These are phyloP conservation scores for Aphrocallistes beatrix DNA, from an alignment of 37 sponge, comb jelly and placozoan species.

Conservation along the genomic window DNA sequence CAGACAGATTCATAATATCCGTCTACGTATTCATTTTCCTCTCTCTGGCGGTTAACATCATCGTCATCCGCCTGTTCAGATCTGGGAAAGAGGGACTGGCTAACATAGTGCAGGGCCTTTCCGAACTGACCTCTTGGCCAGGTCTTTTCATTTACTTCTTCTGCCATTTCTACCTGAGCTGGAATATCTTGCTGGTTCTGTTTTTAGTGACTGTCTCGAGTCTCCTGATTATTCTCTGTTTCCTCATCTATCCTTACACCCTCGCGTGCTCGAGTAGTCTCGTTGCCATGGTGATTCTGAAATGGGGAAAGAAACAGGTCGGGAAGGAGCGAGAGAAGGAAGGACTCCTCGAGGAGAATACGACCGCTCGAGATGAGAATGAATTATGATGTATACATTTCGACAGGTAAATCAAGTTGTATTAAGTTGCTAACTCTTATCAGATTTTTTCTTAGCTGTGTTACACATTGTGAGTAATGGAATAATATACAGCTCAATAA, in stretches of 20 bases:
- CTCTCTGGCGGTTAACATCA: slow-evolving; percentile 5
- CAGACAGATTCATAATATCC: background rate
- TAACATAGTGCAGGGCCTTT: background rate
- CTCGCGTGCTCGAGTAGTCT: background rate
- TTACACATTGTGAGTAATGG: too few species aligned
- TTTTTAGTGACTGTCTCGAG: background rate
- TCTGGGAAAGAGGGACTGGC: background rate
- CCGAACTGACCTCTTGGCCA: background rate
- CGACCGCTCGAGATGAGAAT: too few species aligned
- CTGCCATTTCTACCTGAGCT: background rate
- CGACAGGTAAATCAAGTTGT: too few species aligned
- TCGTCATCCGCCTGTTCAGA: background rate
- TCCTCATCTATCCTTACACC: background rate
- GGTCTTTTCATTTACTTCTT: background rate
- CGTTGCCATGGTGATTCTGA: background rate
- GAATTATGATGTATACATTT: too few species aligned
- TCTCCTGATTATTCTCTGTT: background rate
- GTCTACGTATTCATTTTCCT: slow-evolving; percentile 7
- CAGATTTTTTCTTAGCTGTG: too few species aligned
- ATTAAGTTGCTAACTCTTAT: too few species aligned
- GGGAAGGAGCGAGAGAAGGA: background rate
- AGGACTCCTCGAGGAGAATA: background rate
- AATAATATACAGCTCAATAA: too few species aligned
- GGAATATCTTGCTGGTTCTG: background rate
- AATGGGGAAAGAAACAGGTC: background rate